phyloP scores from a whole-genome alignment of 1,140 invertebrate genomes.

The Protaetia brevitarsis region DNA sequence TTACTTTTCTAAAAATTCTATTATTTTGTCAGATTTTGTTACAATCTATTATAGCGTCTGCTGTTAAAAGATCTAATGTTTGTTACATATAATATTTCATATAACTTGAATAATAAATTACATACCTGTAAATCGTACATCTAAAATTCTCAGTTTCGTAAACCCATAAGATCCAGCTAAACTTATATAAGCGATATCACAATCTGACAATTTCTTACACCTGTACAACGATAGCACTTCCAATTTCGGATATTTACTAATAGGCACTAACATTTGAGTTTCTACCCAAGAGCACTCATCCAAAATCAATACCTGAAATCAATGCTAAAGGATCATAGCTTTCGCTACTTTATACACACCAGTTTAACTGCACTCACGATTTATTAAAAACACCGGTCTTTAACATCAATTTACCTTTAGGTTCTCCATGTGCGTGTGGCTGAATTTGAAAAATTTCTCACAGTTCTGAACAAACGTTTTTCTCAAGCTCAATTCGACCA shows the following conservation, averaged over 20 bases:
- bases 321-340: too few species aligned
- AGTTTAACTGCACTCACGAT: too few species aligned
- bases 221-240: slow-evolving; percentile 41
- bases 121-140: slow-evolving; percentile 36
- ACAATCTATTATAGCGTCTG: too few species aligned
- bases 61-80: too few species aligned
- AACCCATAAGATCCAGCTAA: slow-evolving; percentile 37
- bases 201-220: slow-evolving; percentile 36
- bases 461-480: slow-evolving; percentile 33
- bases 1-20: background rate
- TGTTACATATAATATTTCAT: too few species aligned
- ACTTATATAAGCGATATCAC: slow-evolving; percentile 36
- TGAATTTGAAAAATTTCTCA: slow-evolving; percentile 34
- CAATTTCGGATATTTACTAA: slow-evolving; percentile 39
- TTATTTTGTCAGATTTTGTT: background rate
- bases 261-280: slow-evolving; percentile 36
- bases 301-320: slow-evolving; percentile 39
- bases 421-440: slow-evolving; percentile 32
- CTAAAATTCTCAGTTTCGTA: slow-evolving; percentile 38
- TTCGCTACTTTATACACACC: too few species aligned
- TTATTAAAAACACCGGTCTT: too few species aligned
- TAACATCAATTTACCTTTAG: slow-evolving; percentile 35
- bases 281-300: slow-evolving; percentile 40
- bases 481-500: slow-evolving; percentile 38
- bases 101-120: slow-evolving; percentile 3